Base-by-base conservation (phyloP, 30 jellyfish, hydroid and myxozoan species). In the Cassiopea andromeda region DNA sequence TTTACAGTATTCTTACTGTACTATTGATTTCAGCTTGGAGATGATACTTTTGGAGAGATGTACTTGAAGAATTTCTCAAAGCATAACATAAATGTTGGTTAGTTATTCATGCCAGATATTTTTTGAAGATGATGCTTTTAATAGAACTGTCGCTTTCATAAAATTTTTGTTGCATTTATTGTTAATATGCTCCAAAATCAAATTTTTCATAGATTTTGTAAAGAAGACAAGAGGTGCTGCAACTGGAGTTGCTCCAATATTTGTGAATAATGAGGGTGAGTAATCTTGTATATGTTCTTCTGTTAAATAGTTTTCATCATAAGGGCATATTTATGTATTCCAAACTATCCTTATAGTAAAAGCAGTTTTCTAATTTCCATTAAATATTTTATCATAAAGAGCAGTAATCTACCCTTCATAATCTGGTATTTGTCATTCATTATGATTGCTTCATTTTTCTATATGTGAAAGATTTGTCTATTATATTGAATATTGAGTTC, bases 181-280 rank as follows among this genome's bases (percentile, higher is more conserved):
- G 38, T 27, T 27, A 27, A 27, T 27, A 27, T 27, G 38, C 38
- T 27, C 38, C 38, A 27, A 27, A 54, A 10, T 54, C 12, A 54
- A 6, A 54, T 54, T 10, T 10, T 3, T 64, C 27, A 64, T 68
- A 95, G 99, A 84, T 44, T 75, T 75, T 69, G 61, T 95, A 83
- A 82, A 85, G 57, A 88, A 81, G 14, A 87, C 93, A 17, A 48
- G 73, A 48, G 92, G 58, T 61, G 78, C 70, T 19, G 72, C 99
- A 27, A 91, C 99, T 60, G 99, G 99, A n/a, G 99, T 96, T 46
- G 99, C 99, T 44, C 98, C 98, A 1, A 96, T 96, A 48, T 59
- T 71, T 60, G 99, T 96, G 48, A 96, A 96, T 81, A 82, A 85
- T 48, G 96, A 88, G 67, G 99, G 99, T 96, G 48, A 2, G 46